Percentiles rank a stretch among this genome's conserved stretches.
These are phyloP conservation scores for Eutolmus rufibarbis DNA, from an alignment of 2,888 invertebrate genomes.

Conservation along the genomic window DNA sequence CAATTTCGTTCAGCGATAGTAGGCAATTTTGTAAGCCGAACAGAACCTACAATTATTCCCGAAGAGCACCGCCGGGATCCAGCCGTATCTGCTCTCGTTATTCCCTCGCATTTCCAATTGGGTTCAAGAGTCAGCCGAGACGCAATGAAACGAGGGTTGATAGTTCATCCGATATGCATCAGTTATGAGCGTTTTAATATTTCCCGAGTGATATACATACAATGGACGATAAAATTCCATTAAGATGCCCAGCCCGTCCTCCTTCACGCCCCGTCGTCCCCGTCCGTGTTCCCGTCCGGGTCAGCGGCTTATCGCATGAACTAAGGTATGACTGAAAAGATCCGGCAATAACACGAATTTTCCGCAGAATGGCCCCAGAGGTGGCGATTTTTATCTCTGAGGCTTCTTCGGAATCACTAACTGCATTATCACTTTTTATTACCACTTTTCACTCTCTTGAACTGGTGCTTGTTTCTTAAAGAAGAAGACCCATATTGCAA, in stretches of 20 bases:
- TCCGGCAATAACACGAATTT: not conserved
- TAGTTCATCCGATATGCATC: slow-evolving; percentile 33
- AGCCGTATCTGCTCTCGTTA: not conserved
- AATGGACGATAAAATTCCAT: not conserved
- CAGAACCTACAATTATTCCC: slow-evolving; percentile 14
- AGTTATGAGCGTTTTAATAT: slow-evolving; percentile 16
- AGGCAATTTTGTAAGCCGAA: slow-evolving; percentile 23
- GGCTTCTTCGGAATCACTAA: not conserved
- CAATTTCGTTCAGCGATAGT: slow-evolving; percentile 23
- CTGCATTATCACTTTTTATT: not conserved
- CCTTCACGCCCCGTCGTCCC: not conserved
- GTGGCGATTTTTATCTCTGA: not conserved
- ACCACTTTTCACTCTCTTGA: not conserved
- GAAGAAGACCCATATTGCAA: not conserved
- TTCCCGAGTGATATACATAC: not conserved
- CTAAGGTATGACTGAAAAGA: not conserved
- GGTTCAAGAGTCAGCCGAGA: slow-evolving; percentile 21
- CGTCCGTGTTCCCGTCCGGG: not conserved
- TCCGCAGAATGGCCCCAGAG: not conserved
- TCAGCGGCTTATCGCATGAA: not conserved
- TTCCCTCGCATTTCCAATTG: not conserved
- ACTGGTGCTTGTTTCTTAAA: not conserved
- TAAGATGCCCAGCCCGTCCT: not conserved
- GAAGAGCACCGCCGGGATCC: not conserved
- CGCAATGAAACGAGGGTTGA: slow-evolving; percentile 15